Percentiles rank a stretch among this genome's conserved stretches.
These are phyloP conservation scores for Balanococcus diminutus DNA, from an alignment of 2,888 invertebrate species.

Conservation along the genomic window DNA sequence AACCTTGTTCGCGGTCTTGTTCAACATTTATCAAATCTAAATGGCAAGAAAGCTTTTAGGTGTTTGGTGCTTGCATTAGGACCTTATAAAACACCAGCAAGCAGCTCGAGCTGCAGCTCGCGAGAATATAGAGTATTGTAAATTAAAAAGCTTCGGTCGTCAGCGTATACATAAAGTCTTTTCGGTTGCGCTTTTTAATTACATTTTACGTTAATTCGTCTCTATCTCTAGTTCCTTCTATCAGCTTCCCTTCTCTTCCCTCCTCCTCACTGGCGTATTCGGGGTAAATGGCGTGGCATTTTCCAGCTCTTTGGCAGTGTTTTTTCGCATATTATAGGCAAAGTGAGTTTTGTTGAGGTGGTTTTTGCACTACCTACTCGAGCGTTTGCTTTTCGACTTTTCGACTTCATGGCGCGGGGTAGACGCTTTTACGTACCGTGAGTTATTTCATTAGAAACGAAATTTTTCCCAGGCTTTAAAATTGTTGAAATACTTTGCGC, in stretches of 20 bases:
- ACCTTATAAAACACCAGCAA: background rate
- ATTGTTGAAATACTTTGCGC: background rate
- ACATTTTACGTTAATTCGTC: conserved; percentile 20
- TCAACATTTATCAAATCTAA: conserved; percentile 15
- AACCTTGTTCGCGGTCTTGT: background rate
- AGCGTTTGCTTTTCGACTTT: background rate
- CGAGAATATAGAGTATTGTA: background rate
- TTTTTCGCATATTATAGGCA: background rate
- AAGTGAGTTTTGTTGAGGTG: background rate
- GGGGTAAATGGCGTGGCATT: background rate
- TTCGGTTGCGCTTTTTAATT: conserved; percentile 11
- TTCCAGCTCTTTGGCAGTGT: background rate
- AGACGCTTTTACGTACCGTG: background rate
- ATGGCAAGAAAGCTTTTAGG: conserved; percentile 20
- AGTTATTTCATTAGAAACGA: conserved; percentile 11
- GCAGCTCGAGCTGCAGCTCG: too few species aligned
- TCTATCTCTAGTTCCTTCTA: too few species aligned
- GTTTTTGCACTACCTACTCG: background rate
- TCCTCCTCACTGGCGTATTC: background rate
- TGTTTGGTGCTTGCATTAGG: conserved; percentile 5
- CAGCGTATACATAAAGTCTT: background rate
- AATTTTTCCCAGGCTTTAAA: background rate
- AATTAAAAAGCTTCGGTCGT: conserved; percentile 21
- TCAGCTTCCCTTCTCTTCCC: background rate
- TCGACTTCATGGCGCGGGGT: too few species aligned